phyloP scores from a whole-genome alignment of 2,797 vertebrate genomes.

The Petrocephalus sullivani region DNA sequence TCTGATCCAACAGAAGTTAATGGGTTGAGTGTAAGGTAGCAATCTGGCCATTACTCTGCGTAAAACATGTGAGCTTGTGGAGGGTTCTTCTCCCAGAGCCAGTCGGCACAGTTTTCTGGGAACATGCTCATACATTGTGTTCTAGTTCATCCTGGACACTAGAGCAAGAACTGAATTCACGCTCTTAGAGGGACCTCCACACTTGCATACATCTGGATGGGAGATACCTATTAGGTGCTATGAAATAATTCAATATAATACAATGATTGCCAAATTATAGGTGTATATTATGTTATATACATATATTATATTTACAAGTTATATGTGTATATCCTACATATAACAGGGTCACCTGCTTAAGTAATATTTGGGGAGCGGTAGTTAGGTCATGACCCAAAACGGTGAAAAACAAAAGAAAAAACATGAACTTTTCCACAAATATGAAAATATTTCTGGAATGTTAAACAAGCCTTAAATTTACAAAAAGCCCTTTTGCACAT shows the following conservation, averaged over 20 bases:
- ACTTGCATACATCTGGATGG: neutral
- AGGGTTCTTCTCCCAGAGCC: neutral
- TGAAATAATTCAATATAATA: neutral
- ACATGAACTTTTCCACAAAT: neutral
- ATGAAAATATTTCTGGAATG: neutral
- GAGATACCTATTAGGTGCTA: neutral
- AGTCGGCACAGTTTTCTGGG: neutral
- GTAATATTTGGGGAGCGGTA: neutral
- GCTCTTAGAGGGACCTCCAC: neutral
- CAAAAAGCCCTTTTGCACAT: neutral
- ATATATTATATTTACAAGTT: too few relatives aligned
- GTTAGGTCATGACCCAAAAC: too few relatives aligned
- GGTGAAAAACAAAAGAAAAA: neutral
- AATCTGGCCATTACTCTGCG: neutral
- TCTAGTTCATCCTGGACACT: slow-evolving; percentile 56
- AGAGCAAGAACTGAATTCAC: slow-evolving; percentile 19
- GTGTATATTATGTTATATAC: too few relatives aligned
- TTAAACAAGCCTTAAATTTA: neutral
- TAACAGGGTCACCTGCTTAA: neutral
- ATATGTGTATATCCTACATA: neutral
- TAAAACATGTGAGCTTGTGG: neutral
- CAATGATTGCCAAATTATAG: neutral
- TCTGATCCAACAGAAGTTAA: neutral
- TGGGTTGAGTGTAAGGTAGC: too few relatives aligned
- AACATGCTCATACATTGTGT: neutral